These are phyloP conservation scores for Andricus curvator DNA, from an alignment of 2,888 invertebrate species.

Conservation along the genomic window DNA sequence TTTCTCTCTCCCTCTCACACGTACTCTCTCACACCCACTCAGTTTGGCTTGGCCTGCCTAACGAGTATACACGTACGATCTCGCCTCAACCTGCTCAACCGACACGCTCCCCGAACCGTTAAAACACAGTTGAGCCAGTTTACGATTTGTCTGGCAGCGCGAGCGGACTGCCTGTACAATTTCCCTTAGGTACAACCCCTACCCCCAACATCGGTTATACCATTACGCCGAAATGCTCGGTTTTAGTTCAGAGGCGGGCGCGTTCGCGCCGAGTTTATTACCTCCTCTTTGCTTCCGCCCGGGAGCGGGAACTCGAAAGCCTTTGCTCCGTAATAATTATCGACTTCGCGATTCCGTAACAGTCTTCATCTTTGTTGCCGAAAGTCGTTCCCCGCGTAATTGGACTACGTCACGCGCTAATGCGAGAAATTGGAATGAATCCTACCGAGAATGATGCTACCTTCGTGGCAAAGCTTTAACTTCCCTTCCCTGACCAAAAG, in stretches of 20 bases:
- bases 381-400: conserved; percentile 31
- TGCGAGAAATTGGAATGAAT: conserved; percentile 27
- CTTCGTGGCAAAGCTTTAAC: neutral
- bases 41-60: conserved; percentile 48
- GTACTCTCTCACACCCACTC: conserved; percentile 38
- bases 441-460: conserved; percentile 20
- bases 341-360: conserved; percentile 38
- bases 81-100: conserved; percentile 58
- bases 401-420: conserved; percentile 35
- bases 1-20: conserved; percentile 76
- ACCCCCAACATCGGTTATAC: conserved; percentile 46
- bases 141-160: conserved; percentile 68
- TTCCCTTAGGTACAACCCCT: conserved; percentile 50
- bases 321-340: conserved; percentile 33
- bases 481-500: conserved; percentile 15
- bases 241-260: conserved; percentile 21
- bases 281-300: conserved; percentile 37
- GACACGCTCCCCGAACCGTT: conserved; percentile 63
- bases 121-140: conserved; percentile 65
- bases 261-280: conserved; percentile 24
- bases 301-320: conserved; percentile 22
- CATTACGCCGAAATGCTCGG: conserved; percentile 51
- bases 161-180: conserved; percentile 55
- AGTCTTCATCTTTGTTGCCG: conserved; percentile 38
- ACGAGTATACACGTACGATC: conserved; percentile 55